Evolutionary conservation across 53 echinoderm and acorn worm genomes (phyloP), one percentile per base, ranked within the genome.

Genomic region (Arbacia lixula): DNA sequence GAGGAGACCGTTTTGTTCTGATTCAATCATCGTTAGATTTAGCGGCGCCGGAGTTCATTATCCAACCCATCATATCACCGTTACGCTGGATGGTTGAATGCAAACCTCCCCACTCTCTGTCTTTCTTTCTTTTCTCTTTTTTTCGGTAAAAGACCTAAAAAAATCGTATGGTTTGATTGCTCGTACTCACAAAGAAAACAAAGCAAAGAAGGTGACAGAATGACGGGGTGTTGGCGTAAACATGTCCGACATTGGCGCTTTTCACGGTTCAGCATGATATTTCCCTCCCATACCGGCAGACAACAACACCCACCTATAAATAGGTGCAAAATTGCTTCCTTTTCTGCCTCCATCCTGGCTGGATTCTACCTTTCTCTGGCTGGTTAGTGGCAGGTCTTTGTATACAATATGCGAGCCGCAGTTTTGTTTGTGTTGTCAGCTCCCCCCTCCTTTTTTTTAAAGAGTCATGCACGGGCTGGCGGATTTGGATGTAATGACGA

Each of bases 151-250:
- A 43, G 43, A 69, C 26, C 3, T 27, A 42, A 43, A 42, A 69
- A 60, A 77, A 36, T 60, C 60, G 26, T 49, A 43, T 63, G 82
- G 43, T 81, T 63, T 63, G 82, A 64, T 81, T 64, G 31, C 49
- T 12, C 37, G 25, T 3, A 63, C 24, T 29, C 12, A 81, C 62
- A 81, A 81, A 64, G 82, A 28, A 75, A 28, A 81, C 64, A 81
- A 64, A 81, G 36, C 31, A 35, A 32, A 12, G 11, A 63, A 81
- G 82, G 82, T 81, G 82, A 81, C 63, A 62, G 64, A 35, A 46
- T 28, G 82, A 63, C 62, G 64, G 63, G 62, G 62, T 81, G 82
- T 81, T 81, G 82, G 82, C 62, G 49, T 81, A 63, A 81, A 81
- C 46, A 81, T 81, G 62, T 81, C 82, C 82, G 82, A 81, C 82